Base-by-base conservation (phyloP, 2,797 vertebrate genomes). In the Cebuella pygmaea region DNA sequence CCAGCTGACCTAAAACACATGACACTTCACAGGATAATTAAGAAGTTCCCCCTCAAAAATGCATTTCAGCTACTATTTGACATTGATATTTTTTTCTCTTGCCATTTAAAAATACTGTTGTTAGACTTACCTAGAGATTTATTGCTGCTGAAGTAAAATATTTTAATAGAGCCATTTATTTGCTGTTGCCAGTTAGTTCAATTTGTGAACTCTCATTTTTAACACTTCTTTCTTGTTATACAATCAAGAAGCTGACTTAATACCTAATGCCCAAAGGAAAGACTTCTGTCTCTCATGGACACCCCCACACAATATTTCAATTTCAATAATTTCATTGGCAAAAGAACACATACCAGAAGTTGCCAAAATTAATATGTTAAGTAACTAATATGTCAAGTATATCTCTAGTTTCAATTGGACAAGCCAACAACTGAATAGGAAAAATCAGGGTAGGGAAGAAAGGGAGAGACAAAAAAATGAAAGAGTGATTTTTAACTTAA, bases 351-450 rank as follows among this genome's bases (percentile, higher is more conserved):
- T 96, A 97, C 75, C 90, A 70, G 30, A 48, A 97, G 82, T 92
- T 96, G 96, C 98, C 98, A 98, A 98, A 97, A 94, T 97, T 91
- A 98, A 17, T 96, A 98, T 87, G 92, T 98, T 96, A 92, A 84
- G 74, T 84, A 93, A 91, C 79, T 84, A 94, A 85, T 90, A 89
- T 89, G 78, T 89, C 80, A 88, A 91, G 17, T 59, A 11, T 84
- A 95, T 88, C 67, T 95, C 41, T 61, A 88, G 33, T 96, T 97
- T 90, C 95, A 87, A 64, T 1, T 61, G 79, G 50, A 93, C 33
- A 96, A 93, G 84, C 55, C 92, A 90, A 92, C 1, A 79, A 76
- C 11, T 44, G 74, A 82, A 44, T 76, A 97, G 93, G 33, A 96
- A 93, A 98, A 97, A 93, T 59, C 59, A 36, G 94, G 87, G 70